These are phyloP conservation scores for Eulithis prunata DNA, from an alignment of 2,888 invertebrate genomes.

Conservation along the genomic window DNA sequence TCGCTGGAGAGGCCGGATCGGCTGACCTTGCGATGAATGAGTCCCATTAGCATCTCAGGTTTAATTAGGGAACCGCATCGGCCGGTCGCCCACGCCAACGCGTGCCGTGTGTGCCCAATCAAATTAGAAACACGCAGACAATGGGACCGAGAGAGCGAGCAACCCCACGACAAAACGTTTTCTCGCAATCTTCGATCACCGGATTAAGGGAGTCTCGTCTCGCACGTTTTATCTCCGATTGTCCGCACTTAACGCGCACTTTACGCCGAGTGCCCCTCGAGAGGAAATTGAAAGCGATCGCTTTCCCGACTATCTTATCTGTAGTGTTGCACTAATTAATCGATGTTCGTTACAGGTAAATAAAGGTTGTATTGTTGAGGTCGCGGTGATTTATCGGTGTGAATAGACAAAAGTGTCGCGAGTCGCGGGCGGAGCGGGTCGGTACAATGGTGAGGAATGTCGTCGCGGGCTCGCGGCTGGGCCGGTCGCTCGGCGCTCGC, in stretches of 20 bases:
- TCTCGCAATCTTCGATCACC: slow-evolving; percentile 84
- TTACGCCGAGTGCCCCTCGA: slow-evolving; percentile 82
- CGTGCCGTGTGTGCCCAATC: slow-evolving; percentile 73
- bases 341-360: slow-evolving; percentile 81
- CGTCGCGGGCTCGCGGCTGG: slow-evolving; percentile 77
- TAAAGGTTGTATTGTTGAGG: slow-evolving; percentile 75
- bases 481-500: slow-evolving; percentile 66
- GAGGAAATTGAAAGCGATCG: slow-evolving; percentile 84
- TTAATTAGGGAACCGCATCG: slow-evolving; percentile 76
- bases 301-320: slow-evolving; percentile 82
- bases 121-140: slow-evolving; percentile 79
- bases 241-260: slow-evolving; percentile 84
- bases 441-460: slow-evolving; percentile 81
- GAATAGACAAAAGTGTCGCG: slow-evolving; percentile 81
- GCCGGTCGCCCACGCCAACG: slow-evolving; percentile 68
- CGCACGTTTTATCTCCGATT: slow-evolving; percentile 84
- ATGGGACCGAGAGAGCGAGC: slow-evolving; percentile 71
- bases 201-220: slow-evolving; percentile 83
- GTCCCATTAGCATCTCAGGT: slow-evolving; percentile 74
- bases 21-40: slow-evolving; percentile 70
- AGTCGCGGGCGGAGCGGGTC: slow-evolving; percentile 71
- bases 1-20: slow-evolving; percentile 46
- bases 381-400: slow-evolving; percentile 80
- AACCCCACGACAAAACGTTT: slow-evolving; percentile 84
- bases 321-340: slow-evolving; percentile 83